Evolutionary conservation across 2,797 vertebrate species (phyloP).

Genomic region (Eurystomus glaucurus): DNA sequence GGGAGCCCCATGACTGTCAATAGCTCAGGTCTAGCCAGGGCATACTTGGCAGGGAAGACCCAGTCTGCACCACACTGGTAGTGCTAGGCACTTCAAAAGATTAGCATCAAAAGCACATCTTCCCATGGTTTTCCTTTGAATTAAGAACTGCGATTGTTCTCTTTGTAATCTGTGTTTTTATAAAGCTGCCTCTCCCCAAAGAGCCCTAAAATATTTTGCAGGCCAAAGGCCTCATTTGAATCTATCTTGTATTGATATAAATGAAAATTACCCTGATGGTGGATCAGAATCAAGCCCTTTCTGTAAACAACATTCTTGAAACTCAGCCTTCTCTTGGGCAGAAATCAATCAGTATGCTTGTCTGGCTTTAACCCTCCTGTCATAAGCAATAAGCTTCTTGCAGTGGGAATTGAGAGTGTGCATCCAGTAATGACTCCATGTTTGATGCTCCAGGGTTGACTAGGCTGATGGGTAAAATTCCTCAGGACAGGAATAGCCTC

Average conservation of each 20-base stretch:
- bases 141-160: constrained; percentile 7
- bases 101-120: constrained; percentile 31
- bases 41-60: background rate
- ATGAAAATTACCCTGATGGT: constrained; percentile 18
- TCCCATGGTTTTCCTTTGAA: constrained; percentile 18
- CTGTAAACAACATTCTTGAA: constrained; percentile 57
- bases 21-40: background rate
- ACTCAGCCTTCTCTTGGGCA: constrained; percentile 38
- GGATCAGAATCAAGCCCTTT: constrained; percentile 37
- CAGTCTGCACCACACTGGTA: background rate
- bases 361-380: constrained; percentile 49
- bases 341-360: constrained; percentile 48
- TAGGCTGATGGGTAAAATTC: background rate
- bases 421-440: background rate
- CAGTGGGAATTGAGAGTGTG: background rate
- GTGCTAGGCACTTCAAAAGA: background rate
- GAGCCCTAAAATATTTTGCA: constrained; percentile 16
- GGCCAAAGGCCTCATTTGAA: background rate
- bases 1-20: background rate
- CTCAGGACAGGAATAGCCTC: background rate
- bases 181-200: background rate
- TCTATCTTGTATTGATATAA: background rate
- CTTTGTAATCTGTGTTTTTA: constrained; percentile 7
- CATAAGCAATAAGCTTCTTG: constrained; percentile 33
- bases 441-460: background rate